Percentiles rank a stretch among this genome's conserved stretches.
Evolutionary conservation across 2,113 vertebrate genomes (phyloP).

Genomic region (Rhinolophus sinicus): DNA sequence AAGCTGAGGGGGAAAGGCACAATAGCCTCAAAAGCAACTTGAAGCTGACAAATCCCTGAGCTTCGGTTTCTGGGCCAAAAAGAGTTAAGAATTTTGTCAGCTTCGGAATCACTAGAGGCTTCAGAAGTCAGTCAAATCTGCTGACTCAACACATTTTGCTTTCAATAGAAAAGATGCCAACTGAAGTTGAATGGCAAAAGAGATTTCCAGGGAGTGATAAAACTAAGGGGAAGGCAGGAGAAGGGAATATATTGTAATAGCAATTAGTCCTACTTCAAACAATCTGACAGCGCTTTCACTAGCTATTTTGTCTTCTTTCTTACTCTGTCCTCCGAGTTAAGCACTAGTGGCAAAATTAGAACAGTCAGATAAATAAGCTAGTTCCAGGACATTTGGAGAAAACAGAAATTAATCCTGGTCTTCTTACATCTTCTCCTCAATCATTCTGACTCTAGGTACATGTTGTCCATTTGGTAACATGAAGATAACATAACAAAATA

Average conservation of each 20-base stretch:
- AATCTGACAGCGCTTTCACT: background rate
- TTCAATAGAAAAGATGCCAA: conserved; percentile 35
- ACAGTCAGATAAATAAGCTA: background rate
- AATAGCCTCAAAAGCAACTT: background rate
- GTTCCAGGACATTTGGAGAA: background rate
- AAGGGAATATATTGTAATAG: background rate
- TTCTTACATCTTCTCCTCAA: background rate
- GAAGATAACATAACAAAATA: background rate
- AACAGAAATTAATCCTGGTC: background rate
- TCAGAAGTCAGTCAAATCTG: conserved; percentile 61
- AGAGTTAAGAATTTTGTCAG: conserved; percentile 58
- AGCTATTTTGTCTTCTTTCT: background rate
- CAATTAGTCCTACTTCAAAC: background rate
- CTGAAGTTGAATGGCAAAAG: conserved; percentile 1
- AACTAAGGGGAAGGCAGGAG: background rate
- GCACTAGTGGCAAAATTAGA: background rate
- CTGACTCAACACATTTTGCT: conserved; percentile 58
- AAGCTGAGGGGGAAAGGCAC: background rate
- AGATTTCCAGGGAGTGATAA: conserved; percentile 36
- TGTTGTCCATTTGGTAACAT: background rate
- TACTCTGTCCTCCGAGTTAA: background rate
- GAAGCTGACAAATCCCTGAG: conserved; percentile 39
- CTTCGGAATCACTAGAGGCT: background rate
- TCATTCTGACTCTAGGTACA: background rate
- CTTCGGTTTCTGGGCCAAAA: conserved; percentile 30